Evolutionary conservation across 2,113 vertebrate species (phyloP).

Genomic region (Coryphaenoides rupestris): DNA sequence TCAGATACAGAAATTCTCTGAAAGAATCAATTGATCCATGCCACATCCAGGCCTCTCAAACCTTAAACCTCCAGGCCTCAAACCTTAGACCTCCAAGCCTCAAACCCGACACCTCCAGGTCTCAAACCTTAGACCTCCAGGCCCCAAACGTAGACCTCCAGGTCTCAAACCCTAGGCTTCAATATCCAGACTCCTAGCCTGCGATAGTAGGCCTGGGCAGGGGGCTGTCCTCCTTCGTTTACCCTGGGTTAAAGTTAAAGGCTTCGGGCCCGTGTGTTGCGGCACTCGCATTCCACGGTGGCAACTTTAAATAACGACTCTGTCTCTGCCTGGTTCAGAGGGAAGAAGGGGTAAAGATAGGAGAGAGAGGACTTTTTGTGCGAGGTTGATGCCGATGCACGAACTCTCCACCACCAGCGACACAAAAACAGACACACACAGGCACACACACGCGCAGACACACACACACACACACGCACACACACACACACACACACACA

Average conservation of each 20-base stretch:
- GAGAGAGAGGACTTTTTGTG: constrained; percentile 65
- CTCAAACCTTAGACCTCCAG: too few relatives aligned
- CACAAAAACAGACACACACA: background rate
- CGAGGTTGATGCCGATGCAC: constrained; percentile 44
- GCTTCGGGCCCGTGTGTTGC: constrained; percentile 44
- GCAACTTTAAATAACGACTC: constrained; percentile 69
- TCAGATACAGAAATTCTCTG: too few relatives aligned
- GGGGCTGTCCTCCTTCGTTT: constrained; percentile 58
- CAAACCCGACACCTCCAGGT: too few relatives aligned
- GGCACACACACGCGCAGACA: constrained; percentile 4
- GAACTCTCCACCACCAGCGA: constrained; percentile 18
- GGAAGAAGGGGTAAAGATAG: constrained; percentile 61
- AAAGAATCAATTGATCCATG: too few relatives aligned
- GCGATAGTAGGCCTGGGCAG: constrained; percentile 30
- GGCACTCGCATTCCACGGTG: constrained; percentile 57
- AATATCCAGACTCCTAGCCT: constrained; percentile 6
- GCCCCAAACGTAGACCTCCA: too few relatives aligned
- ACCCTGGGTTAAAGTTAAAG: constrained; percentile 60
- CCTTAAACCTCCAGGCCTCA: too few relatives aligned
- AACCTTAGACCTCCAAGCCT: too few relatives aligned
- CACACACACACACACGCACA: background rate
- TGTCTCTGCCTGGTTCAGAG: constrained; percentile 33
- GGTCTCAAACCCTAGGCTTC: too few relatives aligned
- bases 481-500: constrained; percentile 16
- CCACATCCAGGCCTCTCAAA: too few relatives aligned